Conservation (phyloP, 2,888 invertebrate species). For the Erebia ligea region DNA sequence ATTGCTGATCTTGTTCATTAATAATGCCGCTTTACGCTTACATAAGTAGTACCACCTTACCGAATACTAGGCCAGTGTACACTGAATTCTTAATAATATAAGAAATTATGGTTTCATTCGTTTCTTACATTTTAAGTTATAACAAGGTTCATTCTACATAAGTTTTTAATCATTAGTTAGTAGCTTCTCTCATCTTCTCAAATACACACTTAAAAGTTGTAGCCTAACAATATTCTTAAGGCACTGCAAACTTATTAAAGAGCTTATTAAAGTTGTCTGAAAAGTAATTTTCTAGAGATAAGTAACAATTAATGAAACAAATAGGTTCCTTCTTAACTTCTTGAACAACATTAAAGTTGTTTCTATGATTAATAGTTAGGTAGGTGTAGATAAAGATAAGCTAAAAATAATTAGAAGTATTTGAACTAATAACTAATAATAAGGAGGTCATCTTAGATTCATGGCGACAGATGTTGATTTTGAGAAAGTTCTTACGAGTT, state of each 20-base stretch:
- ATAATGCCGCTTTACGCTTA: too few relatives aligned
- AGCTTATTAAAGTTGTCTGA: not conserved
- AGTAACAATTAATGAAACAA: not conserved
- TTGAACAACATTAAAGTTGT: not conserved
- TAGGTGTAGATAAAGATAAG: too few relatives aligned
- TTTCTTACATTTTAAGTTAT: not conserved
- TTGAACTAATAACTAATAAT: not conserved
- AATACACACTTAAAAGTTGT: not conserved
- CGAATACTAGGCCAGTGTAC: too few relatives aligned
- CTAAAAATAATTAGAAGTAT: not conserved
- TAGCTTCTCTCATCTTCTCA: not conserved
- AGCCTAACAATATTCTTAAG: not conserved
- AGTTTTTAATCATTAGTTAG: not conserved
- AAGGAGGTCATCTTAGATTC: not conserved
- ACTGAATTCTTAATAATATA: too few relatives aligned
- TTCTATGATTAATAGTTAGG: too few relatives aligned
- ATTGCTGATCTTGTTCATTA: too few relatives aligned
- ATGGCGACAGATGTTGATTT: not conserved
- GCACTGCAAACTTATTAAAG: not conserved
- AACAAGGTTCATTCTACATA: not conserved
- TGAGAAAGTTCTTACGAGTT: not conserved
- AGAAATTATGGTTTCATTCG: too few relatives aligned
- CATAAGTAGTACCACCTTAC: too few relatives aligned
- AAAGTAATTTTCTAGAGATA: not conserved
- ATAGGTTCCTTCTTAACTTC: not conserved